Percentiles rank a stretch among this genome's conserved stretches.
phyloP scores from a whole-genome alignment of 2,888 invertebrate genomes.

The Caenorhabditis auriculariae region DNA sequence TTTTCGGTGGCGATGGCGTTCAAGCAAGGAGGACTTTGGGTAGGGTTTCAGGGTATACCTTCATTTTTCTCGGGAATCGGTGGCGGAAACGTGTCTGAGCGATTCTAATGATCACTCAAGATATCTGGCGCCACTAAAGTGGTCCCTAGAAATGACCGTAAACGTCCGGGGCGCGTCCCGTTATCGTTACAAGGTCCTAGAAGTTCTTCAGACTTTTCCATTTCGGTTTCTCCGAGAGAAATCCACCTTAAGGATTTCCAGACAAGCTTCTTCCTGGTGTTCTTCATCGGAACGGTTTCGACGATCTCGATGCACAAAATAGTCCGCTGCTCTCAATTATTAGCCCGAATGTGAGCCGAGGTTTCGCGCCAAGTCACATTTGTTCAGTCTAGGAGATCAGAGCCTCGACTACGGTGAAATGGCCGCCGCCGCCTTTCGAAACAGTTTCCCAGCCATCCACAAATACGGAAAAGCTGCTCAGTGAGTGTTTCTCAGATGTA shows the following conservation, averaged over 20 bases:
- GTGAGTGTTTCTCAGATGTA: constrained; percentile 4
- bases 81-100: no score
- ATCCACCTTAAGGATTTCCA: constrained; percentile 8
- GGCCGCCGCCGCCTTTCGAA: constrained; percentile 57
- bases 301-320: constrained; percentile 45
- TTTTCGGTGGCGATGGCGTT: constrained; percentile 3
- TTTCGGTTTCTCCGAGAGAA: not conserved
- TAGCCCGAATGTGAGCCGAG: constrained; percentile 33
- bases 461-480: constrained; percentile 22
- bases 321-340: constrained; percentile 44
- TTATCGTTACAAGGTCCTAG: no score
- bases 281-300: constrained; percentile 45
- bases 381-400: constrained; percentile 35
- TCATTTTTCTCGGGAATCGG: no score
- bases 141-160: no score
- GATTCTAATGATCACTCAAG: no score
- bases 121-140: no score
- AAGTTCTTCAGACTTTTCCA: no score
- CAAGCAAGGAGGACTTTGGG: constrained; percentile 2
- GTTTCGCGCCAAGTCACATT: not conserved
- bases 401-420: constrained; percentile 64
- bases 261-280: constrained; percentile 37
- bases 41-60: no score
- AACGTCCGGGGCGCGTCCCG: no score
- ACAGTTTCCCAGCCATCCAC: constrained; percentile 25